phyloP scores from a whole-genome alignment of 37 sponge, comb jelly and placozoan genomes.

The Aphrocallistes beatrix region DNA sequence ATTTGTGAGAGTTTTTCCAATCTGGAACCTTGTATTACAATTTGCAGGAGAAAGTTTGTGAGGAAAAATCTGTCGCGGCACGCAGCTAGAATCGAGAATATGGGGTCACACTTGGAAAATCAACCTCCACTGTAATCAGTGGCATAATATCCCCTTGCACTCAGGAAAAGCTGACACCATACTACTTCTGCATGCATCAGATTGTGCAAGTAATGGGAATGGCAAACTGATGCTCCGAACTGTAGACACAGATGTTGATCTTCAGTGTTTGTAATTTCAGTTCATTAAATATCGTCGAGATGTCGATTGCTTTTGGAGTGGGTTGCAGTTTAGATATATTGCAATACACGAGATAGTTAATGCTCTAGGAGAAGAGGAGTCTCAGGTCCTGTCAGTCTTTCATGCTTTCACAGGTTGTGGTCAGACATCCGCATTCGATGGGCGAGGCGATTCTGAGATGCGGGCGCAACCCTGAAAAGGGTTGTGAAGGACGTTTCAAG shows the following conservation, averaged over 20 bases:
- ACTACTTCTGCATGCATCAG: not conserved
- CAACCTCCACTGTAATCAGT: not conserved
- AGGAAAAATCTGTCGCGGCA: too few species aligned
- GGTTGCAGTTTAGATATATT: not conserved
- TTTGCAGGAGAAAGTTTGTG: too few species aligned
- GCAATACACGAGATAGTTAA: not conserved
- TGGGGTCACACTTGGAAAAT: too few species aligned
- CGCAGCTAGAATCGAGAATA: too few species aligned
- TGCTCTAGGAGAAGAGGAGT: not conserved
- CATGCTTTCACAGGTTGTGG: not conserved
- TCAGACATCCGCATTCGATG: not conserved
- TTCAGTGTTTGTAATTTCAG: not conserved
- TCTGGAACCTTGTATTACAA: too few species aligned
- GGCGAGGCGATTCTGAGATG: not conserved
- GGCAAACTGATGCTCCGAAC: not conserved
- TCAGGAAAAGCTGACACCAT: not conserved
- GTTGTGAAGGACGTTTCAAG: not conserved
- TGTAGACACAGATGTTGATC: not conserved
- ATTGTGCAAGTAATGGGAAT: not conserved
- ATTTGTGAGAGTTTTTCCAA: too few species aligned
- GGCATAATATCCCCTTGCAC: not conserved
- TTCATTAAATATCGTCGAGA: not conserved
- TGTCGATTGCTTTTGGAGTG: not conserved
- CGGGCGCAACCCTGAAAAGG: not conserved
- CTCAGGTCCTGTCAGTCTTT: not conserved